phyloP scores from a whole-genome alignment of 2,797 vertebrate species.

The Anomalospiza imberbis region DNA sequence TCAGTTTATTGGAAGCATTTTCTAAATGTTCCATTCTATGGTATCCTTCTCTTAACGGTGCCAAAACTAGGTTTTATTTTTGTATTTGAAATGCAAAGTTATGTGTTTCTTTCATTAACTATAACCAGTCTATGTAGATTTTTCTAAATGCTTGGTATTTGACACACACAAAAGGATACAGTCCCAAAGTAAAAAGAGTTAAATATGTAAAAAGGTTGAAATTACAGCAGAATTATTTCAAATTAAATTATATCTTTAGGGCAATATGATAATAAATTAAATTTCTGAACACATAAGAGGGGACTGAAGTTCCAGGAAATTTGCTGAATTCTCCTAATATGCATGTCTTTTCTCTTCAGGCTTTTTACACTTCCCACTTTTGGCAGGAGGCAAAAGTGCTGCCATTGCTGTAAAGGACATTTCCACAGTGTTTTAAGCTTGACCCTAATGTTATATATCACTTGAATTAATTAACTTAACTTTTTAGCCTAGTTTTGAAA shows the following conservation, averaged over 20 bases:
- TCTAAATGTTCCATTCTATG: background rate
- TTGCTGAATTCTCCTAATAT: conserved; percentile 15
- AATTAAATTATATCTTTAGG: background rate
- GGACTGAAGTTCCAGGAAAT: background rate
- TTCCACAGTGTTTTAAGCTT: background rate
- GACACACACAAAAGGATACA: background rate
- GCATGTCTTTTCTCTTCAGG: background rate
- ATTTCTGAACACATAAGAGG: background rate
- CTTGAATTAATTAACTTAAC: background rate
- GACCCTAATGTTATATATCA: background rate
- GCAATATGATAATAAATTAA: background rate
- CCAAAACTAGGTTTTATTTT: background rate
- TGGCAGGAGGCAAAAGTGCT: background rate
- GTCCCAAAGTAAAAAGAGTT: background rate
- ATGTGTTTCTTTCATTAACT: background rate
- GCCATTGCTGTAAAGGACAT: background rate
- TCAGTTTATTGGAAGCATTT: background rate
- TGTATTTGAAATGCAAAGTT: background rate
- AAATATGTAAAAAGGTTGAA: background rate
- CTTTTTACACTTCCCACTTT: background rate
- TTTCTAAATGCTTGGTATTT: background rate
- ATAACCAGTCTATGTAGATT: background rate
- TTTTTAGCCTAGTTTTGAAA: conserved; percentile 7
- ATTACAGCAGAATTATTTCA: background rate
- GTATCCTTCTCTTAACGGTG: background rate